These are phyloP conservation scores for Amyelois transitella DNA, from an alignment of 1,140 invertebrate genomes.

Conservation along the genomic window DNA sequence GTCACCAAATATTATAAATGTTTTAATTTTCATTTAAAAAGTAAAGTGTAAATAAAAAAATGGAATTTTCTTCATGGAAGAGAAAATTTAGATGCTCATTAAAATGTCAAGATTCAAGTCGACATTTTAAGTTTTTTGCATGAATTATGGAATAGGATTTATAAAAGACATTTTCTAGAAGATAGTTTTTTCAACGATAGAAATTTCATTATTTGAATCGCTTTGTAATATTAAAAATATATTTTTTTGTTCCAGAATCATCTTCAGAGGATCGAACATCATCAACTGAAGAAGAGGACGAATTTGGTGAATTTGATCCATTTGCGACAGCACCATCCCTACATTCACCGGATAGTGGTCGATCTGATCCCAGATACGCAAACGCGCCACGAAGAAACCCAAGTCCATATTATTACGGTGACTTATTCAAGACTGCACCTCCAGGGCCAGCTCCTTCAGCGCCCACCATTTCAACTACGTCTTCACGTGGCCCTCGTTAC, in stretches of 20 bases:
- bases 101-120: slow-evolving; percentile 58
- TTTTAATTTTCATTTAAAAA: background rate
- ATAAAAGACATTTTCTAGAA: too few relatives aligned
- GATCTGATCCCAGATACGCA: slow-evolving; percentile 71
- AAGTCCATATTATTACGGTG: slow-evolving; percentile 86
- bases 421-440: slow-evolving; percentile 77
- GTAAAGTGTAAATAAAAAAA: too few relatives aligned
- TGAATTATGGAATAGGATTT: too few relatives aligned
- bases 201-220: too few relatives aligned
- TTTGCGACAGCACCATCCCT: slow-evolving; percentile 63
- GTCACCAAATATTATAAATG: background rate
- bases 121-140: too few relatives aligned
- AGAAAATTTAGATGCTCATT: slow-evolving; percentile 40
- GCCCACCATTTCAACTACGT: slow-evolving; percentile 54
- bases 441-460: slow-evolving; percentile 46
- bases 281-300: slow-evolving; percentile 64
- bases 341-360: slow-evolving; percentile 65
- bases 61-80: slow-evolving; percentile 5
- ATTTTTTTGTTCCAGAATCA: slow-evolving; percentile 57
- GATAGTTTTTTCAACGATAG: too few relatives aligned
- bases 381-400: slow-evolving; percentile 79
- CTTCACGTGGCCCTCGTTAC: slow-evolving; percentile 58
- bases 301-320: slow-evolving; percentile 67
- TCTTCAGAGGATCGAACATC: slow-evolving; percentile 61
- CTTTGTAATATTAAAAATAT: too few relatives aligned